These are phyloP conservation scores for Rhogogaster chlorosoma DNA, from an alignment of 2,888 invertebrate species.

Conservation along the genomic window DNA sequence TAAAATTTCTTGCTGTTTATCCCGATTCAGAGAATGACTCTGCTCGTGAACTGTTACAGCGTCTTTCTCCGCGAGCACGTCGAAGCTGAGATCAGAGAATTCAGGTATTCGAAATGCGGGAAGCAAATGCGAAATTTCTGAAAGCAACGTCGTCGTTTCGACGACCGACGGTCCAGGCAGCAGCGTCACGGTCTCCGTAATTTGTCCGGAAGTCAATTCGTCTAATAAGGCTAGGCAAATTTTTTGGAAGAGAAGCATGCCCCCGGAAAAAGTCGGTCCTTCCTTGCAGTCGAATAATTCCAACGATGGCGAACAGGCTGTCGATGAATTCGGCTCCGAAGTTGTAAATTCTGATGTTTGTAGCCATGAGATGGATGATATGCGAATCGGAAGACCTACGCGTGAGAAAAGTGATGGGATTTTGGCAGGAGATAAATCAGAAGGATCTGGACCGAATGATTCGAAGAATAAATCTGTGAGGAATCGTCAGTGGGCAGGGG, in stretches of 20 bases:
- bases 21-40: neutral
- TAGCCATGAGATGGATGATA: neutral
- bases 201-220: slow-evolving; percentile 57
- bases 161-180: slow-evolving; percentile 59
- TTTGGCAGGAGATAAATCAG: neutral
- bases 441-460: neutral
- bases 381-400: neutral
- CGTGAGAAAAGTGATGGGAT: neutral
- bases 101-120: neutral
- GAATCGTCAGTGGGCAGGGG: neutral
- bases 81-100: neutral
- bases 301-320: neutral
- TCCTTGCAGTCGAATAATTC: neutral
- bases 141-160: slow-evolving; percentile 60
- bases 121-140: neutral
- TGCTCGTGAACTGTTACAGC: neutral
- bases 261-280: neutral
- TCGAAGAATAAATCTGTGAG: neutral
- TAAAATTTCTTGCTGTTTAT: neutral
- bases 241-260: neutral
- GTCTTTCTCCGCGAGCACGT: neutral
- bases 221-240: slow-evolving; percentile 8
- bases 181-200: slow-evolving; percentile 63
- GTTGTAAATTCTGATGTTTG: neutral
- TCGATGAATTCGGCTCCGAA: neutral